Conservation (phyloP, 2,888 invertebrate genomes). For the Brachyptera risi region DNA sequence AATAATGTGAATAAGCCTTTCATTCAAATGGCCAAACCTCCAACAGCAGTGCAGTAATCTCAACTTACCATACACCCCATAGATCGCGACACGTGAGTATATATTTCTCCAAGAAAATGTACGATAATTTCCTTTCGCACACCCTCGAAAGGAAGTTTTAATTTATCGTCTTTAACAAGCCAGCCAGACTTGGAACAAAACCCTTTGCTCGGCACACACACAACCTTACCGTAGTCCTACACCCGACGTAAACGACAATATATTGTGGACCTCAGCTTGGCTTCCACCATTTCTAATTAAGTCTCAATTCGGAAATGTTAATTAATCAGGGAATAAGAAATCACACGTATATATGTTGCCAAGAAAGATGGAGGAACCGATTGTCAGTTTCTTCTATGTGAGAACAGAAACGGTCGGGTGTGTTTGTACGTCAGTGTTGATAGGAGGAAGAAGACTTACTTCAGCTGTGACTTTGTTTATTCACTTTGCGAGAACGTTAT, state of each 20-base stretch:
- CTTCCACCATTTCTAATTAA: constrained; percentile 24
- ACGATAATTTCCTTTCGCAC: constrained; percentile 9
- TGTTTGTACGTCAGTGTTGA: no score
- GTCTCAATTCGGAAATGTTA: constrained; percentile 27
- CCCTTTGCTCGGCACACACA: background rate
- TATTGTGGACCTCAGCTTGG: constrained; percentile 14
- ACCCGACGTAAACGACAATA: no score
- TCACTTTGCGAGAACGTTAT: background rate
- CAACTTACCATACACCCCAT: no score
- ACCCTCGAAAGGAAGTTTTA: constrained; percentile 14
- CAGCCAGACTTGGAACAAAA: constrained; percentile 6
- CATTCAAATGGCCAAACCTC: no score
- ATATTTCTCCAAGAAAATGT: constrained; percentile 4
- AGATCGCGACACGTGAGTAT: no score
- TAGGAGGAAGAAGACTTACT: no score
- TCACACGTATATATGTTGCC: constrained; percentile 17
- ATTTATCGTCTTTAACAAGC: constrained; percentile 10
- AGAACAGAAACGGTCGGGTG: no score
- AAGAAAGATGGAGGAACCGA: no score
- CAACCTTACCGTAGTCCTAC: constrained; percentile 4
- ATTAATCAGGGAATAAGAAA: constrained; percentile 24
- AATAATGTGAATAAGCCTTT: no score
- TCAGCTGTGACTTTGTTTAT: constrained; percentile 17
- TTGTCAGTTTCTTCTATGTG: no score
- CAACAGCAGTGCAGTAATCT: no score